Evolutionary conservation across 2,888 invertebrate genomes (phyloP).

Genomic region (Pachymerium ferrugineum): DNA sequence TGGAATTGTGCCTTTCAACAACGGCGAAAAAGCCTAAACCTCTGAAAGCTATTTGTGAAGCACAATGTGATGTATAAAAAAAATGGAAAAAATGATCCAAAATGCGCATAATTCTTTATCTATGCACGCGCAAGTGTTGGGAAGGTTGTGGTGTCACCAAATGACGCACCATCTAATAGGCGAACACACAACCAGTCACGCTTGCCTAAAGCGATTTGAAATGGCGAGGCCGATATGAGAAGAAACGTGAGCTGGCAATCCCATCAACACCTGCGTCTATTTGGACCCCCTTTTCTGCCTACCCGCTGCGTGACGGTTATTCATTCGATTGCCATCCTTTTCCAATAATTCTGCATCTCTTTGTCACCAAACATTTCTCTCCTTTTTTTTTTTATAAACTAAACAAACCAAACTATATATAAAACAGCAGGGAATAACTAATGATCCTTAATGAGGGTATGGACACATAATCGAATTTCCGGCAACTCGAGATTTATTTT

Average conservation of each 20-base stretch:
- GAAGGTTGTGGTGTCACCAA: not conserved
- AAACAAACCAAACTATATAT: not conserved
- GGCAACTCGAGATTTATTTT: no score
- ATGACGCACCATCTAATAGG: not conserved
- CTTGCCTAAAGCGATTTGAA: slow-evolving; percentile 21
- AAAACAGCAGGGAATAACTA: not conserved
- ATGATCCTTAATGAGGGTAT: no score
- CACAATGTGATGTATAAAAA: no score
- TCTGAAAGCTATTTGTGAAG: no score
- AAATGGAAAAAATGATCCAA: no score
- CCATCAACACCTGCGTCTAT: slow-evolving; percentile 14
- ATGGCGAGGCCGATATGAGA: slow-evolving; percentile 16
- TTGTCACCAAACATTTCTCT: no score
- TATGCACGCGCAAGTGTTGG: not conserved
- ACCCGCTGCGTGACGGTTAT: not conserved
- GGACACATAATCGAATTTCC: no score
- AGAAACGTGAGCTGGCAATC: slow-evolving; percentile 22
- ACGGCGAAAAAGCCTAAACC: no score
- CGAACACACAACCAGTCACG: not conserved
- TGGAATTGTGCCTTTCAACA: no score
- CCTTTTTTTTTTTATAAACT: no score
- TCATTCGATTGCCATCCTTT: not conserved
- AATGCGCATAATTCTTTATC: no score
- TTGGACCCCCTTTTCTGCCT: not conserved
- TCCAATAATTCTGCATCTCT: not conserved